Evolutionary conservation across 1,140 invertebrate species (phyloP).

Genomic region (Drosophila erecta): DNA sequence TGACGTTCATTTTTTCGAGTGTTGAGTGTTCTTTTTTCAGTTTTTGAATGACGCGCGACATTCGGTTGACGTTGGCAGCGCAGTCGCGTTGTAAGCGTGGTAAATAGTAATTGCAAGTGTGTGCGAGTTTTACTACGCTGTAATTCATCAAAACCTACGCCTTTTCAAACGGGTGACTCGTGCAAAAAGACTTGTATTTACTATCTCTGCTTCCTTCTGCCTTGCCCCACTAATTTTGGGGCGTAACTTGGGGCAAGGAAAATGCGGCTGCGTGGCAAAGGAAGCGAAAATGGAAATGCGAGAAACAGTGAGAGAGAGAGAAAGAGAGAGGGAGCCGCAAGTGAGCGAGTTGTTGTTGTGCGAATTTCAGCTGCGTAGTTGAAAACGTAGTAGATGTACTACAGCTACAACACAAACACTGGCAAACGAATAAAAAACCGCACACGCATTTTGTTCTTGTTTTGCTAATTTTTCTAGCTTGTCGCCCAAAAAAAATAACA

Average conservation of each 20-base stretch:
- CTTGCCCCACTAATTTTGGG: slow-evolving; percentile 38
- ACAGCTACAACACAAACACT: slow-evolving; percentile 22
- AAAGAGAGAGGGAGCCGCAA: slow-evolving; percentile 10
- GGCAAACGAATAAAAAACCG: slow-evolving; percentile 14
- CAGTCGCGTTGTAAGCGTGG: slow-evolving; percentile 62
- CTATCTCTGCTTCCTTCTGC: slow-evolving; percentile 2
- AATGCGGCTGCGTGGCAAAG: slow-evolving; percentile 72
- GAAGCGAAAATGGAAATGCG: slow-evolving; percentile 31
- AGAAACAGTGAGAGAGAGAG: slow-evolving; percentile 17
- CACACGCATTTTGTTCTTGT: slow-evolving; percentile 54
- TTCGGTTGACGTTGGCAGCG: slow-evolving; percentile 41
- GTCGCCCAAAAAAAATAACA: slow-evolving; percentile 11
- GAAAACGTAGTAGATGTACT: slow-evolving; percentile 46
- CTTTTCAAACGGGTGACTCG: slow-evolving; percentile 52
- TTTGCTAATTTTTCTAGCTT: slow-evolving; percentile 57
- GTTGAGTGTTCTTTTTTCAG: not conserved
- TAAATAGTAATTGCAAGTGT: slow-evolving; percentile 39
- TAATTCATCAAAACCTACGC: slow-evolving; percentile 68
- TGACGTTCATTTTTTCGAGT: slow-evolving; percentile 32
- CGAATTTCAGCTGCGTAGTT: slow-evolving; percentile 75
- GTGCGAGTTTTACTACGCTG: slow-evolving; percentile 60
- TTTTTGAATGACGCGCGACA: slow-evolving; percentile 34
- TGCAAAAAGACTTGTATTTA: slow-evolving; percentile 7
- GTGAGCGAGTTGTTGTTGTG: slow-evolving; percentile 30
- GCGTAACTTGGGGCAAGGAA: slow-evolving; percentile 58